phyloP scores from a whole-genome alignment of 2,888 invertebrate species.

The Andrena marginata region DNA sequence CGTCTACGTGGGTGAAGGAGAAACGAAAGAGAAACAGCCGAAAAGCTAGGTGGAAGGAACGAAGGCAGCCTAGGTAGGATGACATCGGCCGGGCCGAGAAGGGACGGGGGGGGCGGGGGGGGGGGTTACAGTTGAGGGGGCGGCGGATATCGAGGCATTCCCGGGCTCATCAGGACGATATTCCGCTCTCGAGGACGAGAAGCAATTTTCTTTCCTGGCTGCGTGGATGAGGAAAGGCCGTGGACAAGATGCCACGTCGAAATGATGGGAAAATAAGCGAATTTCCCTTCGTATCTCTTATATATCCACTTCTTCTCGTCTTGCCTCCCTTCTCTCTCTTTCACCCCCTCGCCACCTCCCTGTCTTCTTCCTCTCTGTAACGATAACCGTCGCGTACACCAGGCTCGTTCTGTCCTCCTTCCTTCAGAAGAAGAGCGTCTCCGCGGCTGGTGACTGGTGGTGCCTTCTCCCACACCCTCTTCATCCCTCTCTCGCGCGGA shows the following conservation, averaged over 20 bases:
- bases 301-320: constrained; percentile 62
- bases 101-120: too few relatives aligned
- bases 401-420: constrained; percentile 1
- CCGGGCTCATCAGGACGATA: constrained; percentile 83
- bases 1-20: constrained; percentile 25
- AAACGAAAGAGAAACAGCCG: constrained; percentile 38
- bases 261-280: constrained; percentile 84
- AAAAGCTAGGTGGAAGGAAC: constrained; percentile 50
- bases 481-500: constrained; percentile 75
- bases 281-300: constrained; percentile 80
- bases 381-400: constrained; percentile 34
- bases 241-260: constrained; percentile 82
- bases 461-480: constrained; percentile 15
- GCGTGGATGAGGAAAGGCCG: constrained; percentile 79
- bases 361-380: not conserved
- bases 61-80: constrained; percentile 45
- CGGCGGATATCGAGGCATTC: constrained; percentile 74
- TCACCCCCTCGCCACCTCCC: not conserved
- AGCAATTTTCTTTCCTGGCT: constrained; percentile 83
- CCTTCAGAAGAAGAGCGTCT: constrained; percentile 8
- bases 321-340: constrained; percentile 9
- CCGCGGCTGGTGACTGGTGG: constrained; percentile 43
- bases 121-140: constrained; percentile 16
- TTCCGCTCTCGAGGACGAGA: constrained; percentile 81
- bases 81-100: constrained; percentile 23